A percentile compares a stretch with the other conserved stretches of the same genome.
Conservation (phyloP, 2,888 invertebrate species). For the Stenodema calcarata region DNA sequence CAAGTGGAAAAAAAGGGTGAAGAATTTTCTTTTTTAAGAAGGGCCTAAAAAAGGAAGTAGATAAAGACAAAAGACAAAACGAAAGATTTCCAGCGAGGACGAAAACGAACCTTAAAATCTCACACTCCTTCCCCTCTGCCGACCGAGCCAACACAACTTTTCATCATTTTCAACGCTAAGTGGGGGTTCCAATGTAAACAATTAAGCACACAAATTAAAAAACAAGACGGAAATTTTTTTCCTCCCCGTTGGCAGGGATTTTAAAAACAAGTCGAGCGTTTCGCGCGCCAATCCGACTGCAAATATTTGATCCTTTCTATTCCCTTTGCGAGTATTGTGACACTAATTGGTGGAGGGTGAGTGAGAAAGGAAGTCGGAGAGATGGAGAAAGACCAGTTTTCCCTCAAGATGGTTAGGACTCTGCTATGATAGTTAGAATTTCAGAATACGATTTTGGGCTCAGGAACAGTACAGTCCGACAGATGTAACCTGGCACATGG, state of each 20-base stretch:
- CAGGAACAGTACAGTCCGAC: too few relatives aligned
- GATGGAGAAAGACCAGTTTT: not conserved
- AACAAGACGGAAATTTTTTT: not conserved
- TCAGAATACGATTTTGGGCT: too few relatives aligned
- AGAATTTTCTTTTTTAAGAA: not conserved
- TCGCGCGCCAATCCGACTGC: not conserved
- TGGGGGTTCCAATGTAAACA: slow-evolving; percentile 41
- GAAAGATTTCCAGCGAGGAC: not conserved
- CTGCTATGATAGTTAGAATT: too few relatives aligned
- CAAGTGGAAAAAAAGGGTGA: slow-evolving; percentile 1
- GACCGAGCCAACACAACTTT: not conserved
- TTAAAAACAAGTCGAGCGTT: slow-evolving; percentile 3
- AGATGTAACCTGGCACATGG: too few relatives aligned
- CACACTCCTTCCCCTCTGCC: not conserved
- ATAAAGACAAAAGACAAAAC: not conserved
- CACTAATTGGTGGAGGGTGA: slow-evolving; percentile 24
- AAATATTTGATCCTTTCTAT: slow-evolving; percentile 30
- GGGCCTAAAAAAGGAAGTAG: not conserved
- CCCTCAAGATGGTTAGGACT: too few relatives aligned
- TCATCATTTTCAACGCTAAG: not conserved
- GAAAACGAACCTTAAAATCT: not conserved
- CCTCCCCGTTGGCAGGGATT: not conserved
- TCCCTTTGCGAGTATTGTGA: slow-evolving; percentile 7
- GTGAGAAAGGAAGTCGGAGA: not conserved
- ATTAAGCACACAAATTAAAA: slow-evolving; percentile 22